Conservation (phyloP, 2,797 vertebrate species). For the Gymnothorax reevesii region DNA sequence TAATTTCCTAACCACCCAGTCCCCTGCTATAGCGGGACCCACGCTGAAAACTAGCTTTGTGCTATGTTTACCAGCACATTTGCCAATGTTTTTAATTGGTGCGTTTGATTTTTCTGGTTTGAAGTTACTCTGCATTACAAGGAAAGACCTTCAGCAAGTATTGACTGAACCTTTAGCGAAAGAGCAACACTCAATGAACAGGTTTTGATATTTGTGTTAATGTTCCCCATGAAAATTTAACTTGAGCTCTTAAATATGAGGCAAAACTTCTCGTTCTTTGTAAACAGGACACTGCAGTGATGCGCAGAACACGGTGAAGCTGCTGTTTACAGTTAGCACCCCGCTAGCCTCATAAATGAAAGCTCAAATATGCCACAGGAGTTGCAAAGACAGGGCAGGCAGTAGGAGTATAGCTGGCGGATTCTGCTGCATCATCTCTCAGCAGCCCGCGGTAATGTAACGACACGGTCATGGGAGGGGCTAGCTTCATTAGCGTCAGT, state of each 20-base stretch:
- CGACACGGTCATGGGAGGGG: not conserved
- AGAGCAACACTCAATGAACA: too few species aligned
- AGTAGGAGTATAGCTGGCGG: not conserved
- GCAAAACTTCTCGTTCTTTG: too few species aligned
- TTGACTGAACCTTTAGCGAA: too few species aligned
- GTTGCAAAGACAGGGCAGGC: not conserved
- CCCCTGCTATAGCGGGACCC: not conserved
- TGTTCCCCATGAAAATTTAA: too few species aligned
- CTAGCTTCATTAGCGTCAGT: not conserved
- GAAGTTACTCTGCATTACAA: not conserved
- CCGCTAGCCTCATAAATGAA: not conserved
- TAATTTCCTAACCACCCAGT: not conserved
- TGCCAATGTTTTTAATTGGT: not conserved
- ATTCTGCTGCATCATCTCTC: not conserved
- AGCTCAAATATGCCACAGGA: not conserved
- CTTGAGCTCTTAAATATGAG: too few species aligned
- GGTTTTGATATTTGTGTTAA: too few species aligned
- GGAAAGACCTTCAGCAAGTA: too few species aligned
- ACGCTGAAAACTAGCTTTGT: not conserved
- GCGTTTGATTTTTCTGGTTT: not conserved
- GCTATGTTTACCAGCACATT: not conserved
- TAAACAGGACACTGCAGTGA: not conserved
- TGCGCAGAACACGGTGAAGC: not conserved
- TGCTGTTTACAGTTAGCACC: not conserved
- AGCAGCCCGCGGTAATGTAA: not conserved